Conservation (phyloP, 2,113 vertebrate species). For the Prionailurus viverrinus region DNA sequence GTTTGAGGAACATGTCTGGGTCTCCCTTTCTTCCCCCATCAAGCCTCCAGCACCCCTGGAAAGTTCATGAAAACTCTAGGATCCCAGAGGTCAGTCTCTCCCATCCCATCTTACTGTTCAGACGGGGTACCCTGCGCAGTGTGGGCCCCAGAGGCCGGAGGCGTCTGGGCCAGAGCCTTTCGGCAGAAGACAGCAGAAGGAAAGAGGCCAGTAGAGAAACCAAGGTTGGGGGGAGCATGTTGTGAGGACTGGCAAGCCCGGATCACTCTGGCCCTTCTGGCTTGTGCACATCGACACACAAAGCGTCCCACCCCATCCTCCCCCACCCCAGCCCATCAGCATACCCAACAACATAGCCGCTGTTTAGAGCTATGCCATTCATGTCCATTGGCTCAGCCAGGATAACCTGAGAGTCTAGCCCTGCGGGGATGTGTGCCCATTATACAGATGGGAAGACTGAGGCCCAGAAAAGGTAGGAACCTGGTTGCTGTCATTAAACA, state of each 20-base stretch:
- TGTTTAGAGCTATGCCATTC: background rate
- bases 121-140: too few relatives aligned
- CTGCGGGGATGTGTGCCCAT: background rate
- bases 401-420: background rate
- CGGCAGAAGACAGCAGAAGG: background rate
- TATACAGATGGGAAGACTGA: background rate
- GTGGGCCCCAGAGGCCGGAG: background rate
- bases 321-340: too few relatives aligned
- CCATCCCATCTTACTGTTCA: background rate
- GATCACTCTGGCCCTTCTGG: background rate
- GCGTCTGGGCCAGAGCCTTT: background rate
- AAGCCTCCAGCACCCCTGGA: background rate
- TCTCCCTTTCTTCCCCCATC: background rate
- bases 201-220: too few relatives aligned
- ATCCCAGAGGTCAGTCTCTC: background rate
- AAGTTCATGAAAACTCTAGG: background rate
- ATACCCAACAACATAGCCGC: background rate
- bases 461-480: background rate
- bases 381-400: background rate
- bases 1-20: background rate
- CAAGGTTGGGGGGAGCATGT: background rate
- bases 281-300: background rate
- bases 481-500: background rate
- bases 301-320: accelerated
- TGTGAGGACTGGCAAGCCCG: accelerated